Conservation (phyloP, 37 sponge, comb jelly and placozoan species). For the Spongilla lacustris region DNA sequence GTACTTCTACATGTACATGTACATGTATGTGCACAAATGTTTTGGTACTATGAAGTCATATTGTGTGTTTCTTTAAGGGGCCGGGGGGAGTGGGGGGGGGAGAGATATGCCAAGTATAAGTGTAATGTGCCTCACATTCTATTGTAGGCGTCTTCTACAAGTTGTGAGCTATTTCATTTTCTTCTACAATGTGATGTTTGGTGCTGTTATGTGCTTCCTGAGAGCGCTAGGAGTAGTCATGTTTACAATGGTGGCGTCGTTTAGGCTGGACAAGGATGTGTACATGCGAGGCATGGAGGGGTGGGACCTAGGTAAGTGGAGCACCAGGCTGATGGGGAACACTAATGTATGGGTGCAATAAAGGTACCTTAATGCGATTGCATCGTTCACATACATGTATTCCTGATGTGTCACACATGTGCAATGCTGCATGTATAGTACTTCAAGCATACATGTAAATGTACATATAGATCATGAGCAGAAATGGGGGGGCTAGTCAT, state of each 20-base stretch:
- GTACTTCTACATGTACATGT: too few species aligned
- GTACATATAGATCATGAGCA: neutral
- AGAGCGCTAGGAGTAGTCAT: constrained; percentile 38
- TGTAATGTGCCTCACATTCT: too few species aligned
- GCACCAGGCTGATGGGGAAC: neutral
- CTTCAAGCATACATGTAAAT: too few species aligned
- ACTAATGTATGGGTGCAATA: neutral
- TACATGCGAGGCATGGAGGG: constrained; percentile 68
- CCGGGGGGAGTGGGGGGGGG: too few species aligned
- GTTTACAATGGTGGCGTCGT: constrained; percentile 40
- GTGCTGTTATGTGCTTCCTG: constrained; percentile 41
- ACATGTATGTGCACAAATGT: too few species aligned
- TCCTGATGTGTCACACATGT: too few species aligned
- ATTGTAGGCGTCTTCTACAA: constrained; percentile 27
- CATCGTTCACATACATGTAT: too few species aligned
- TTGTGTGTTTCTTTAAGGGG: too few species aligned
- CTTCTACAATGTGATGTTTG: constrained; percentile 49
- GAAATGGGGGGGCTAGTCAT: too few species aligned
- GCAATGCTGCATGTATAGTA: too few species aligned
- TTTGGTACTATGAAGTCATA: neutral
- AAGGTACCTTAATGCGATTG: neutral
- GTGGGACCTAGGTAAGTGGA: constrained; percentile 49
- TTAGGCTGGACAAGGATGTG: constrained; percentile 57
- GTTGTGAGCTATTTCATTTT: constrained; percentile 31
- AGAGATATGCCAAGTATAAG: too few species aligned